These are phyloP conservation scores for Sthenelais limicola DNA, from an alignment of 2,888 invertebrate species.

Conservation along the genomic window DNA sequence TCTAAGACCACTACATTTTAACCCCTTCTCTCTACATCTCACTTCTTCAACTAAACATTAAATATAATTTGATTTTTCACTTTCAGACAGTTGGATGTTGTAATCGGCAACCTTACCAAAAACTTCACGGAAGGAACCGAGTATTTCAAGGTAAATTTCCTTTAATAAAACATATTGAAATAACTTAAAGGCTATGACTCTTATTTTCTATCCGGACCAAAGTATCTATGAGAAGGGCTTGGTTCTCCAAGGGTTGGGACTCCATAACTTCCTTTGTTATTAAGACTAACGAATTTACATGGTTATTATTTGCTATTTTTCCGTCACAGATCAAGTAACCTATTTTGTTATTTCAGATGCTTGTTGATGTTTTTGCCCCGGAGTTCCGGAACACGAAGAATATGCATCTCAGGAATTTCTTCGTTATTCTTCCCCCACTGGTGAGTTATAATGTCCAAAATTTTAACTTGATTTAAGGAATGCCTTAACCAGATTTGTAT, in stretches of 20 bases:
- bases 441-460: slow-evolving; percentile 67
- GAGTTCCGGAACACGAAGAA: slow-evolving; percentile 90
- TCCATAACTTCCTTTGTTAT: no score
- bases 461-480: no score
- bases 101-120: slow-evolving; percentile 83
- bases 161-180: no score
- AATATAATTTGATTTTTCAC: neutral
- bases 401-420: slow-evolving; percentile 91
- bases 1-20: neutral
- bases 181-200: no score
- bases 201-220: no score
- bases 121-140: slow-evolving; percentile 92
- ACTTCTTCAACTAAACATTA: neutral
- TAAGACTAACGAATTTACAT: no score
- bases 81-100: slow-evolving; percentile 81
- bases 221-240: no score
- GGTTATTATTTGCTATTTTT: no score
- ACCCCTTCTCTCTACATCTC: neutral
- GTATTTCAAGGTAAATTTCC: slow-evolving; percentile 79
- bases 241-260: no score
- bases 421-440: slow-evolving; percentile 89
- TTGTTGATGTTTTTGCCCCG: slow-evolving; percentile 93
- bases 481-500: no score
- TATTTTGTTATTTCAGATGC: slow-evolving; percentile 74
- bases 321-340: no score